Evolutionary conservation across 35 echinoderm and acorn worm species (phyloP).

Genomic region (Heliocidaris tuberculata): DNA sequence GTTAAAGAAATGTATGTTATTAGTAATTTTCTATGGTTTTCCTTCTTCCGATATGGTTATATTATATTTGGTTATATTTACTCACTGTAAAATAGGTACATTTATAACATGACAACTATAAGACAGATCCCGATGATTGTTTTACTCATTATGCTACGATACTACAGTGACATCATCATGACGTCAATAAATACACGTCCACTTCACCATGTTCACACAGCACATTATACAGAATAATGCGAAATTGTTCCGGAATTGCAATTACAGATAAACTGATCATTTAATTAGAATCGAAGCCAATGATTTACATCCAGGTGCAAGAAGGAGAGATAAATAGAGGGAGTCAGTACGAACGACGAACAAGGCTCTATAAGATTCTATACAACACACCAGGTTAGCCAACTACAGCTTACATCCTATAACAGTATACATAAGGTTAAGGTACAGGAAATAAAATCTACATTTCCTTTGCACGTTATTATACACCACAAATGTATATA

Average conservation of each 20-base stretch:
- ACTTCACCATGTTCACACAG: background rate
- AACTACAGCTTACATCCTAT: background rate
- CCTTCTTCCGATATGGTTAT: background rate
- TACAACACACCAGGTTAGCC: background rate
- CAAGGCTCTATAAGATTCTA: background rate
- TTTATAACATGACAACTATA: background rate
- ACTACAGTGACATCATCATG: background rate
- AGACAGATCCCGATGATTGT: background rate
- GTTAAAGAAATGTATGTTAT: too few relatives aligned
- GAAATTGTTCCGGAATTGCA: background rate
- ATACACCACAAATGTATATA: background rate
- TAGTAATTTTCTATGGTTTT: too few relatives aligned
- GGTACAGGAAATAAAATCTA: background rate
- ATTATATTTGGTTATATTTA: background rate
- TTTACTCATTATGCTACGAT: background rate
- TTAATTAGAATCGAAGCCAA: conserved; percentile 18
- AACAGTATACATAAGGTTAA: background rate
- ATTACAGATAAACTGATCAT: conserved; percentile 4
- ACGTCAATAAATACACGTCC: background rate
- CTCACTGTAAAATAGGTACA: background rate
- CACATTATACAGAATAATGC: background rate
- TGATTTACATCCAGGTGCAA: conserved; percentile 11
- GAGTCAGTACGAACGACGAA: background rate
- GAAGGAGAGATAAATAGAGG: background rate
- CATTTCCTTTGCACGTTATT: background rate